Evolutionary conservation across 2,888 invertebrate genomes (phyloP).

Genomic region (Pandemis corylana): DNA sequence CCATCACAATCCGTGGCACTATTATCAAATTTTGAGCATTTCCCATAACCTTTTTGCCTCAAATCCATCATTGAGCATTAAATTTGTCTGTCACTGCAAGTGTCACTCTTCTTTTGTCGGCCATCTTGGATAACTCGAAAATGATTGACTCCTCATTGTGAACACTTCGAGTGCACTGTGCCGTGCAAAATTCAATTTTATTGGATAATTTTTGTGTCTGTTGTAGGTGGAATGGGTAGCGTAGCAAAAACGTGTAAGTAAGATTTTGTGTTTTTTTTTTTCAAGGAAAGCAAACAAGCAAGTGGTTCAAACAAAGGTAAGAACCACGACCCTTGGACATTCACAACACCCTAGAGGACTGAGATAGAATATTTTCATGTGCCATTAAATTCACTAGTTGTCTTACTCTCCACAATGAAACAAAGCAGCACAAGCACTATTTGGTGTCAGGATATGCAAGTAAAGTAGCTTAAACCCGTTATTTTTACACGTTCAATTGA

Average conservation of each 20-base stretch:
- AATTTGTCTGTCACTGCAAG: conserved; percentile 64
- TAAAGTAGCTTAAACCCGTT: too few relatives aligned
- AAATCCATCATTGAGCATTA: conserved; percentile 74
- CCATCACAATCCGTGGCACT: conserved; percentile 36
- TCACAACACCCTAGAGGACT: too few relatives aligned
- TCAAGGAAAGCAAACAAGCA: too few relatives aligned
- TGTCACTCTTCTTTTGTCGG: conserved; percentile 42
- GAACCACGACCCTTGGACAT: too few relatives aligned
- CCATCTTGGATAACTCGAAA: conserved; percentile 57
- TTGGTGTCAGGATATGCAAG: too few relatives aligned
- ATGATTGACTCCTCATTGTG: conserved; percentile 70
- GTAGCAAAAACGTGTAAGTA: conserved; percentile 47
- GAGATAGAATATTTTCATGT: too few relatives aligned
- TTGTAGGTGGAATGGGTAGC: conserved; percentile 55
- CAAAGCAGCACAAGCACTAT: too few relatives aligned
- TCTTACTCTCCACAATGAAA: too few relatives aligned
- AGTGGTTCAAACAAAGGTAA: too few relatives aligned
- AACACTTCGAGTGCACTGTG: conserved; percentile 55
- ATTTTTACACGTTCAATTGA: too few relatives aligned
- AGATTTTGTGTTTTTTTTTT: conserved; percentile 7
- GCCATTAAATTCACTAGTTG: too few relatives aligned
- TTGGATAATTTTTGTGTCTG: conserved; percentile 64
- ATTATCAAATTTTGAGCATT: conserved; percentile 27
- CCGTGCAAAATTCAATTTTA: conserved; percentile 70
- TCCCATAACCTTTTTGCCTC: conserved; percentile 50